Evolutionary conservation across 2,888 invertebrate genomes (phyloP), one percentile per base, ranked within the genome.

Genomic region (Chrysopilus asiliformis): DNA sequence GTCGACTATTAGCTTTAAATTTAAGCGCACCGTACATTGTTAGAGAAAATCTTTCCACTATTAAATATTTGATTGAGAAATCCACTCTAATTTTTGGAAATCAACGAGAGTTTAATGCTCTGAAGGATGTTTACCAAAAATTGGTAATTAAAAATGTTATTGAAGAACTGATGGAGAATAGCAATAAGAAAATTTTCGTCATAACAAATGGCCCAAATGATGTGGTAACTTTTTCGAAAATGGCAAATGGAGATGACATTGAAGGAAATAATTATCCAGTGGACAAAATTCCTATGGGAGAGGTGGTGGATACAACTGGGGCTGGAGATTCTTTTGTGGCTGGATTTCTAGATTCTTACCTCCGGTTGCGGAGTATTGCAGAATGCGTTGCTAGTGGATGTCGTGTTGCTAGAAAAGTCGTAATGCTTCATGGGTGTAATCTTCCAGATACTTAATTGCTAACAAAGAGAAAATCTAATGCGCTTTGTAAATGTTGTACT

Each of bases 181-280:
- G 51, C 50, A 7, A 25, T 44, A 22, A 32, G 46, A 67, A 74
- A 44, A 65, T 72, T 4, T 65, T 78, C 15, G 62, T 78, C 2
- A 65, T 79, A 38, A 81, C 80, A 5, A 70, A 78, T 48, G 79
- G 76, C 8, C 55, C 63, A 1, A 56, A 68, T 12, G 65, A 69
- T 15, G 68, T 75, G 1, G 53, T 58, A 28, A 43, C 48, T 2
- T 36, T 42, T 5, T 42, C 47, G 2, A 40, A 44, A 4, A 19
- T 53, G 0, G 40, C 39, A 2, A 53, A 57, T 35, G 52, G 58
- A 35, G 48, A n/a, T 14, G 20, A 8, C 8, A 24, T n/a, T 16
- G 10, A 8, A 27, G 13, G 25, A 27, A 9, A 8, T 10, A 36
- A n/a, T 49, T 12, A 53, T 42, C 51, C 42, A 3, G 67, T 68